These are phyloP conservation scores for Orius insidiosus DNA, from an alignment of 1,140 invertebrate species.

Conservation along the genomic window DNA sequence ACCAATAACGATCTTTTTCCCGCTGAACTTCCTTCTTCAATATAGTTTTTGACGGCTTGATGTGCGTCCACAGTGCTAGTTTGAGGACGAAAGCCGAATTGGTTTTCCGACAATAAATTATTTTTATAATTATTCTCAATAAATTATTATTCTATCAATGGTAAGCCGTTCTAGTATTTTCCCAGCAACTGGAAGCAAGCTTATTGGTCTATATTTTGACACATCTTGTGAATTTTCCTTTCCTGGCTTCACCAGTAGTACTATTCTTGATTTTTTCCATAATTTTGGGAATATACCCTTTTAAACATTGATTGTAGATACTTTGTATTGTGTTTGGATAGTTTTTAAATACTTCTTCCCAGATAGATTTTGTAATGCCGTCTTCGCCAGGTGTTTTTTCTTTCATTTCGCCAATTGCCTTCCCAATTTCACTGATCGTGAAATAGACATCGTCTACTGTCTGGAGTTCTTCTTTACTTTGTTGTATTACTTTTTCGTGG, in stretches of 20 bases:
- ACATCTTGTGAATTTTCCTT: background rate
- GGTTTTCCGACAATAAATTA: background rate
- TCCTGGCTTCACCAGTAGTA: slow-evolving; percentile 1
- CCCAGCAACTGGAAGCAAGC: background rate
- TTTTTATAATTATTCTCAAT: background rate
- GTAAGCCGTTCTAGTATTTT: slow-evolving; percentile 4
- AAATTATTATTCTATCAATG: slow-evolving; percentile 2
- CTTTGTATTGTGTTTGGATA: background rate
- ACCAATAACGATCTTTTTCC: too few species aligned
- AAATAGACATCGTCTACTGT: background rate
- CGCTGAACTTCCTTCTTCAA: too few species aligned
- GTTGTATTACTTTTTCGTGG: background rate
- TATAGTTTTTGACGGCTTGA: too few species aligned
- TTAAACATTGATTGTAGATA: slow-evolving; percentile 1
- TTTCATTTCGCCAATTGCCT: background rate
- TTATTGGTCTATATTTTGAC: slow-evolving; percentile 5
- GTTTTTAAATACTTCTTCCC: background rate
- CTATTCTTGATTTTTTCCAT: slow-evolving; percentile 3
- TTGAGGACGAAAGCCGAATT: slow-evolving; percentile 4
- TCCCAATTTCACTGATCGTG: background rate
- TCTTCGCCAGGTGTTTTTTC: slow-evolving; percentile 1
- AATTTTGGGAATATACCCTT: background rate
- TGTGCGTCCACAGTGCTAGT: background rate
- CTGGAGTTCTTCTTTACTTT: background rate
- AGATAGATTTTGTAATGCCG: background rate